These are phyloP conservation scores for Hirtodrosophila cameraria DNA, from an alignment of 2,888 invertebrate genomes.

Conservation along the genomic window DNA sequence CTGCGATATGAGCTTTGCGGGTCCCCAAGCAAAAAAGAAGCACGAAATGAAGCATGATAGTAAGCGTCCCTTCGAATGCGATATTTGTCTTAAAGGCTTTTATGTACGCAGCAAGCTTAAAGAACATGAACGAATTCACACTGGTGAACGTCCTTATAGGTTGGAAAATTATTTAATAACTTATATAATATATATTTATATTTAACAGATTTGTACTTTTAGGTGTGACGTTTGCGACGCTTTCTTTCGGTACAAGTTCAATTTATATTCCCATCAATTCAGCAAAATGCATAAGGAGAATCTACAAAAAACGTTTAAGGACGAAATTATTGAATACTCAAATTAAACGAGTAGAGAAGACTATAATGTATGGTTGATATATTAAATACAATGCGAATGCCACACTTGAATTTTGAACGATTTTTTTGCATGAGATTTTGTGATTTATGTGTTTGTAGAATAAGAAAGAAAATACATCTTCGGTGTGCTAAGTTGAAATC, in stretches of 20 bases:
- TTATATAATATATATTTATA: neutral
- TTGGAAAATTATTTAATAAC: neutral
- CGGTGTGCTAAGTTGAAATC: no score
- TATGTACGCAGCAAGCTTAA: constrained; percentile 48
- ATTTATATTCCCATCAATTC: constrained; percentile 55
- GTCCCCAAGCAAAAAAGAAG: constrained; percentile 48
- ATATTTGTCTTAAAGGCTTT: constrained; percentile 62
- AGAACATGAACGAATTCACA: constrained; percentile 59
- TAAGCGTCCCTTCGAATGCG: constrained; percentile 60
- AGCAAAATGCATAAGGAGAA: constrained; percentile 70
- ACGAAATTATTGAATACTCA: constrained; percentile 10
- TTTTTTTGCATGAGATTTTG: no score
- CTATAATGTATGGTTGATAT: constrained; percentile 1
- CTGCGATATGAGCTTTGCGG: constrained; percentile 83
- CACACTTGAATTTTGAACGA: no score
- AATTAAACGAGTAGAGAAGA: constrained; percentile 2
- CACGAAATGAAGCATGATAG: constrained; percentile 62
- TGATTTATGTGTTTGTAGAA: no score
- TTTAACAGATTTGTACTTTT: constrained; percentile 11
- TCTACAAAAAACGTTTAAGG: constrained; percentile 27
- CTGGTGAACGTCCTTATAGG: constrained; percentile 67
- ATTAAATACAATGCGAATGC: neutral
- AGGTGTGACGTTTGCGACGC: constrained; percentile 68
- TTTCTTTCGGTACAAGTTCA: constrained; percentile 61
- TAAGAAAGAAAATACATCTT: no score